Conservation (phyloP, 2,113 vertebrate genomes). For the cat (Felis catus) region F.catus_Fca126_mat1.0 CM031426.1:7884501-7885000, state of each 20-base stretch:
- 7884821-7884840: neutral
- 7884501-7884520: neutral
- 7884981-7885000: neutral
- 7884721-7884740: neutral
- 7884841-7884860: neutral
- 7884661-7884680: neutral
- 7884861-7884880: neutral
- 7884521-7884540: accelerated
- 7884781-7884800: neutral
- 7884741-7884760: neutral
- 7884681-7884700: neutral
- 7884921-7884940: neutral
- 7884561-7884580: too few species aligned
- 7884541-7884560: neutral
- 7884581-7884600: neutral
- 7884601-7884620: accelerated
- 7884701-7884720: neutral
- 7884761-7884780: neutral
- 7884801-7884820: neutral
- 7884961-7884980: neutral
- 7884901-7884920: neutral
- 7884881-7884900: neutral
- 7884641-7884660: neutral
- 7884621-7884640: neutral
- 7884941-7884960: neutral